Base-by-base conservation (phyloP, 2,113 vertebrate genomes). In the Macrotus californicus region DNA sequence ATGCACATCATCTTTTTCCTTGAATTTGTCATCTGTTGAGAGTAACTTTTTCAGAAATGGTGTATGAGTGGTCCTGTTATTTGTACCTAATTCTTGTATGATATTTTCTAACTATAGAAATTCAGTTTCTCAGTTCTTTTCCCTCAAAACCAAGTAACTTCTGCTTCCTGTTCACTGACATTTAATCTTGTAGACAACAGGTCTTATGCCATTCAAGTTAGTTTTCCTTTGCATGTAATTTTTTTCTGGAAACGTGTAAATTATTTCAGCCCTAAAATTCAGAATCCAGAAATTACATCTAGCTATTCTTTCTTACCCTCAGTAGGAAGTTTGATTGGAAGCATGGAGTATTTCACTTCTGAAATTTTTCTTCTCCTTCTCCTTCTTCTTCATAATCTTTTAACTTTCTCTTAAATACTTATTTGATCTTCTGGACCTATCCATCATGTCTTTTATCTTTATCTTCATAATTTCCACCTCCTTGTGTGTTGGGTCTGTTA, bases 41-140 rank as follows among this genome's bases (percentile, higher is more conserved):
- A 54, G 56, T 76, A 80, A 56, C 56, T 56, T 81, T 82, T 94
- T 87, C 50, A 96, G 81, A 77, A 93, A 87, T 90, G 18, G 6
- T 36, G 0, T 56, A 31, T 24, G 26, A 90, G 31, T 31, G 15
- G 6, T 7, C 43, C 0, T 89, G 16, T 34, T 56, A 67, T 72
- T 90, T 92, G 69, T 77, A 54, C 22, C 39, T 77, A 66, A 79
- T 90, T 83, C 61, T 85, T 80, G 6, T 39, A 13, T 54, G 34
- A 24, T 80, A 92, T 89, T 91, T 88, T 89, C 59, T 69, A 86
- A 92, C 5, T 69, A 21, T 8, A 43, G 46, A 96, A 86, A 66
- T 86, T 92, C 36, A 29, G 12, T 34, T 75, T 85, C 41, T 66
- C 50, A 29, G 4, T 56, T 77, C 16, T 89, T 81, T 75, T 39